Evolutionary conservation across 2,797 vertebrate species (phyloP).

Genomic region (Megalops cyprinoides): DNA sequence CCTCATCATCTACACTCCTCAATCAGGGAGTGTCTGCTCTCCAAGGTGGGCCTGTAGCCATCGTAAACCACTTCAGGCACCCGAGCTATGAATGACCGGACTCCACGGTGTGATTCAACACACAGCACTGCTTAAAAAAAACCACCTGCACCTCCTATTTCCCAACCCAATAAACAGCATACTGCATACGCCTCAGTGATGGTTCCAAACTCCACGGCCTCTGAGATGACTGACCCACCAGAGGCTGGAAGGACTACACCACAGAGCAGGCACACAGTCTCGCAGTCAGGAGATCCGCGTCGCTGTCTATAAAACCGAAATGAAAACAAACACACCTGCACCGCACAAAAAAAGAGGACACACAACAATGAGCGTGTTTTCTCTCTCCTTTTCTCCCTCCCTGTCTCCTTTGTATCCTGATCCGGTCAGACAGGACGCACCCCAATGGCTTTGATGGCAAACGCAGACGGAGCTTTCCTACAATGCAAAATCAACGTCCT

Average conservation of each 20-base stretch:
- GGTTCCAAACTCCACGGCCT: too few relatives aligned
- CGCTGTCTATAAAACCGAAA: slow-evolving; percentile 21
- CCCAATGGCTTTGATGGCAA: background rate
- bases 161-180: too few relatives aligned
- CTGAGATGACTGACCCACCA: too few relatives aligned
- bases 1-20: background rate
- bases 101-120: too few relatives aligned
- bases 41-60: background rate
- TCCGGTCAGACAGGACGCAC: slow-evolving; percentile 14
- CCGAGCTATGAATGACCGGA: slow-evolving; percentile 8
- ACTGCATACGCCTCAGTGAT: too few relatives aligned
- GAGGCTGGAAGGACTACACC: too few relatives aligned
- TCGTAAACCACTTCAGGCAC: slow-evolving; percentile 14
- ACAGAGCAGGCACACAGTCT: too few relatives aligned
- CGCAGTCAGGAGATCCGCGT: too few relatives aligned
- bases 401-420: slow-evolving; percentile 23
- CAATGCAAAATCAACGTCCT: background rate
- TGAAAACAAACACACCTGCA: slow-evolving; percentile 31
- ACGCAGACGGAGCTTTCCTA: background rate
- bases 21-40: background rate
- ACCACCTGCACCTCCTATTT: too few relatives aligned
- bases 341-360: background rate
- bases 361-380: background rate
- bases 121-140: too few relatives aligned
- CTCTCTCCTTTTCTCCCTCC: background rate